These are phyloP conservation scores for Mesopsocus fuscifrons DNA, from an alignment of 2,888 invertebrate genomes.

Conservation along the genomic window DNA sequence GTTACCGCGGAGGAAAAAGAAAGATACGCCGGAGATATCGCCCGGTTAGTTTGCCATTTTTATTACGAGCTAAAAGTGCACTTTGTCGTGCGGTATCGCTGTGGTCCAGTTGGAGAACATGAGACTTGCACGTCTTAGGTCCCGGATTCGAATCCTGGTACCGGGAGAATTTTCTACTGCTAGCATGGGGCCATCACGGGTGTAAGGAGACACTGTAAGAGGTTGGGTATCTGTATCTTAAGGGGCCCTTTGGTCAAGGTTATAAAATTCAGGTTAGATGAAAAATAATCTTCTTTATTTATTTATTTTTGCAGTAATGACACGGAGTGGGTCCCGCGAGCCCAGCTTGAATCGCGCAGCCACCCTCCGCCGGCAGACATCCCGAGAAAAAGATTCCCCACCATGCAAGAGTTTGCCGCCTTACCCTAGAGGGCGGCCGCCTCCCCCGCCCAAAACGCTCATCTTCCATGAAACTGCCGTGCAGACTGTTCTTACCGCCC, in stretches of 20 bases:
- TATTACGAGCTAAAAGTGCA: too few relatives aligned
- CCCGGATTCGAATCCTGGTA: too few relatives aligned
- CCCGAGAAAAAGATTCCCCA: background rate
- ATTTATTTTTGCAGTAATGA: slow-evolving; percentile 13
- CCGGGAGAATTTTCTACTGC: too few relatives aligned
- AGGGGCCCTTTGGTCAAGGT: too few relatives aligned
- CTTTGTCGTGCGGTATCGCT: too few relatives aligned
- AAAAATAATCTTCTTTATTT: too few relatives aligned
- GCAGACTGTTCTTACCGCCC: slow-evolving; percentile 59
- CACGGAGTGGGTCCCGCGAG: slow-evolving; percentile 16
- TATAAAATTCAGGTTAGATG: too few relatives aligned
- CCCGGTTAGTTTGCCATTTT: slow-evolving; percentile 9
- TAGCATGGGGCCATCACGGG: too few relatives aligned
- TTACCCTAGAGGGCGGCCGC: slow-evolving; percentile 27
- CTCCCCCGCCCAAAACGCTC: slow-evolving; percentile 31
- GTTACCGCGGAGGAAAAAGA: slow-evolving; percentile 50
- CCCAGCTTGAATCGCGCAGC: slow-evolving; percentile 21
- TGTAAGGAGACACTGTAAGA: slow-evolving; percentile 7
- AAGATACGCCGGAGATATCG: slow-evolving; percentile 21
- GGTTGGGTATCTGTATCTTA: too few relatives aligned
- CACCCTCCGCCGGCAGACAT: slow-evolving; percentile 18
- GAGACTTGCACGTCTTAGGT: too few relatives aligned
- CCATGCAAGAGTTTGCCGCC: slow-evolving; percentile 27
- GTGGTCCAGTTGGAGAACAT: too few relatives aligned
- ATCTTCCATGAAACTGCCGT: slow-evolving; percentile 64